Evolutionary conservation across 53 echinoderm and acorn worm genomes (phyloP).

Genomic region (Antedon mediterranea): DNA sequence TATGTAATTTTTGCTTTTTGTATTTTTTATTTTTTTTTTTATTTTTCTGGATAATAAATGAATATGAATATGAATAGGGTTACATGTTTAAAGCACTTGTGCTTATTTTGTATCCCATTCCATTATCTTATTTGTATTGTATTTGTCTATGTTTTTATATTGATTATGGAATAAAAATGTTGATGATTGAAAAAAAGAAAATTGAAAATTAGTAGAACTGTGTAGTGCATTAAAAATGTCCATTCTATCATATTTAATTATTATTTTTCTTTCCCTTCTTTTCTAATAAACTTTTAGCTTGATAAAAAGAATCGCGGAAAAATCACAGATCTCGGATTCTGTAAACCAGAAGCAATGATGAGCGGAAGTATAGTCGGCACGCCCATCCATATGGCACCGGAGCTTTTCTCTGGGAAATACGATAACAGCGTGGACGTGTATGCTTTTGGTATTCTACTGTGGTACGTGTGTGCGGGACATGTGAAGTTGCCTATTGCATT

Average conservation of each 20-base stretch:
- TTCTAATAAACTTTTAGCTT: conserved; percentile 43
- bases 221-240: neutral
- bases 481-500: conserved; percentile 71
- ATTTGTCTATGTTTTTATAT: too few species aligned
- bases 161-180: too few species aligned
- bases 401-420: conserved; percentile 91
- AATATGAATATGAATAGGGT: too few species aligned
- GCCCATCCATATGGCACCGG: conserved; percentile 99
- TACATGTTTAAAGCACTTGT: too few species aligned
- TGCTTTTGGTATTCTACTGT: conserved; percentile 97
- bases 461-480: conserved; percentile 93
- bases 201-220: too few species aligned
- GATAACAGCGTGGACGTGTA: conserved; percentile 96
- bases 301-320: conserved; percentile 81
- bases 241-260: too few species aligned
- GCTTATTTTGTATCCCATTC: too few species aligned
- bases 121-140: too few species aligned
- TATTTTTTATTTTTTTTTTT: too few species aligned
- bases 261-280: neutral
- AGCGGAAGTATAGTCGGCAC: conserved; percentile 97
- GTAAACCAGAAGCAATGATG: conserved; percentile 99
- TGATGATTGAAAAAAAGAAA: too few species aligned
- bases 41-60: too few species aligned
- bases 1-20: too few species aligned
- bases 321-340: conserved; percentile 97